phyloP scores from a whole-genome alignment of 2,888 invertebrate genomes.

The Anoplius nigerrimus region DNA sequence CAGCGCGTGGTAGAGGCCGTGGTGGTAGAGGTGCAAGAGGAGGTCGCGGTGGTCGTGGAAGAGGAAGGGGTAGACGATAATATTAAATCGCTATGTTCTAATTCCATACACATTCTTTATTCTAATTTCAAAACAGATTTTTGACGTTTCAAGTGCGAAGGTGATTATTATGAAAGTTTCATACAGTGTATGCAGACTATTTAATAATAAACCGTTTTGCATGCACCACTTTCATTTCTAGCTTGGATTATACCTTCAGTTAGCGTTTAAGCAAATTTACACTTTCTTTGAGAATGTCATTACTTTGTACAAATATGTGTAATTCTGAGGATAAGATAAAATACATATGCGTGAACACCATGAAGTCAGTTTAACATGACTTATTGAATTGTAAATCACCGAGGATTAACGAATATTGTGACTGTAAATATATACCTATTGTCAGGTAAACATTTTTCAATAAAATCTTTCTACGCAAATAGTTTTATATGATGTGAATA shows the following conservation, averaged over 20 bases:
- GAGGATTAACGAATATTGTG: background rate
- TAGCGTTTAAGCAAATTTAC: background rate
- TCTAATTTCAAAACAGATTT: conserved; percentile 17
- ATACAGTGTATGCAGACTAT: background rate
- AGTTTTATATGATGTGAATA: background rate
- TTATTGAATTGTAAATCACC: background rate
- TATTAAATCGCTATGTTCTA: conserved; percentile 25
- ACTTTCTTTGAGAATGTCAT: background rate
- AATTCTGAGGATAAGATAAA: background rate
- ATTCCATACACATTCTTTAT: conserved; percentile 19
- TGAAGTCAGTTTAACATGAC: background rate
- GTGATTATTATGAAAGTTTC: conserved; percentile 17
- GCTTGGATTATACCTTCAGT: background rate
- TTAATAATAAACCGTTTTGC: conserved; percentile 10
- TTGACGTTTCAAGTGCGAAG: conserved; percentile 20
- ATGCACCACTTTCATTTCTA: background rate
- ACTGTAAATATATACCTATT: background rate
- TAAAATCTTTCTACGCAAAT: conserved; percentile 8
- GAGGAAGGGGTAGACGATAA: conserved; percentile 78
- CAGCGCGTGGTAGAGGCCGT: conserved; percentile 83
- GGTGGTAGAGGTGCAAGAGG: conserved; percentile 85
- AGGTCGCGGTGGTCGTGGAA: conserved; percentile 83
- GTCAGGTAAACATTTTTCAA: background rate
- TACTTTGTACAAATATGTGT: background rate
- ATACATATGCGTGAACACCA: background rate